Percentiles rank a stretch among this genome's conserved stretches.
Conservation (phyloP, 1,140 invertebrate species). For the Bombyx mandarina region DNA sequence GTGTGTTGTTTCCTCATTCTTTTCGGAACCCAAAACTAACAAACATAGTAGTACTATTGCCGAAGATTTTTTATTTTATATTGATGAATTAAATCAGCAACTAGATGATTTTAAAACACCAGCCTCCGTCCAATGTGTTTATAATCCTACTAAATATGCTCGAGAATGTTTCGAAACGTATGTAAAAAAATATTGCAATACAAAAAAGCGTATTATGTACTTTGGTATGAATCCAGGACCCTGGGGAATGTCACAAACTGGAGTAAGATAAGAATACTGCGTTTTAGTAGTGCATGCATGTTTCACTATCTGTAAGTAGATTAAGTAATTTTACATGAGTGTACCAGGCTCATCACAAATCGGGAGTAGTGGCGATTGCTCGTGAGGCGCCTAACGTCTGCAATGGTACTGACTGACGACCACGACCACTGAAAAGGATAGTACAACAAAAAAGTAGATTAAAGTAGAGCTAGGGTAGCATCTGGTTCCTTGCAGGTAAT, state of each 20-base stretch:
- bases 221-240: slow-evolving; percentile 96
- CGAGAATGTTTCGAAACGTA: slow-evolving; percentile 74
- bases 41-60: slow-evolving; percentile 7
- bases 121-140: slow-evolving; percentile 67
- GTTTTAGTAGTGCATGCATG: no score
- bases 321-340: no score
- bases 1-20: slow-evolving; percentile 37
- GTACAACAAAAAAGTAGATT: no score
- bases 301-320: no score
- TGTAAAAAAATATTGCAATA: slow-evolving; percentile 82
- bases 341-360: no score
- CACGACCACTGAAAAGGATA: no score
- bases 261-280: slow-evolving; percentile 71
- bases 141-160: slow-evolving; percentile 81
- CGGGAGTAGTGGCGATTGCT: no score
- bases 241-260: slow-evolving; percentile 95
- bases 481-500: no score
- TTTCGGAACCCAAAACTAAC: slow-evolving; percentile 8
- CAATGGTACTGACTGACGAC: no score
- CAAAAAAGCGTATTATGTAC: slow-evolving; percentile 82
- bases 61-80: slow-evolving; percentile 31
- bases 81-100: slow-evolving; percentile 34
- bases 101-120: slow-evolving; percentile 32
- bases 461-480: no score
- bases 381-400: no score